Conservation (phyloP, 2,113 vertebrate species). For the Platichthys flesus region DNA sequence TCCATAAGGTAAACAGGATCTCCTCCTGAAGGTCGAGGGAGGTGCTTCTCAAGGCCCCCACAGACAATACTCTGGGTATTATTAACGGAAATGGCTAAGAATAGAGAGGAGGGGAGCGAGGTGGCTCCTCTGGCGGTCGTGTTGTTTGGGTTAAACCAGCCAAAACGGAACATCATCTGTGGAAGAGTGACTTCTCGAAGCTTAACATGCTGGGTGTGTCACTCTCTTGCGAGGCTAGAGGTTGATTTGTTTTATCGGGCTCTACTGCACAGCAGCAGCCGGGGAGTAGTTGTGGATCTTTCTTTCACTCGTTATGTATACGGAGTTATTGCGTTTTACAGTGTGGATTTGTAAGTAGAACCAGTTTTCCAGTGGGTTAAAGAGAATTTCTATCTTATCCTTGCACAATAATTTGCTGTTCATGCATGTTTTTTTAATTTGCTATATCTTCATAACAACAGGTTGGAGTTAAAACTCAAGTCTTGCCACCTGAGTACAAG, state of each 20-base stretch:
- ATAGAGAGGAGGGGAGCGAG: slow-evolving; percentile 80
- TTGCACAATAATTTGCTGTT: background rate
- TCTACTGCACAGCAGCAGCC: slow-evolving; percentile 24
- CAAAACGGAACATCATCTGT: slow-evolving; percentile 77
- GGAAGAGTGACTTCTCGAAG: slow-evolving; percentile 66
- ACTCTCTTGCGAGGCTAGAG: slow-evolving; percentile 29
- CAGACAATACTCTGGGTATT: slow-evolving; percentile 85
- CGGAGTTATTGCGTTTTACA: slow-evolving; percentile 45
- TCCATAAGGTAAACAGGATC: slow-evolving; percentile 84
- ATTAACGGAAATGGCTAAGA: slow-evolving; percentile 84
- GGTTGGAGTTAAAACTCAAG: background rate
- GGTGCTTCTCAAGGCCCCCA: slow-evolving; percentile 79
- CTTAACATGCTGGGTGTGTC: slow-evolving; percentile 63
- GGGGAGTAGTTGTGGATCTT: slow-evolving; percentile 21
- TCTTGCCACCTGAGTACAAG: too few species aligned
- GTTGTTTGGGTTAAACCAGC: slow-evolving; percentile 78
- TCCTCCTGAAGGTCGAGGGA: slow-evolving; percentile 79
- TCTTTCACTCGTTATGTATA: slow-evolving; percentile 30
- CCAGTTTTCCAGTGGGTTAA: background rate
- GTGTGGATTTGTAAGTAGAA: slow-evolving; percentile 68
- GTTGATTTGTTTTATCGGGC: slow-evolving; percentile 42
- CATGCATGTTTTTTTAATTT: background rate
- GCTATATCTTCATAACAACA: too few species aligned
- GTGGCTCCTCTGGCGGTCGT: slow-evolving; percentile 70
- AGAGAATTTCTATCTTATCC: background rate